phyloP scores from a whole-genome alignment of 2,113 vertebrate species.

The Rattus rattus region DNA sequence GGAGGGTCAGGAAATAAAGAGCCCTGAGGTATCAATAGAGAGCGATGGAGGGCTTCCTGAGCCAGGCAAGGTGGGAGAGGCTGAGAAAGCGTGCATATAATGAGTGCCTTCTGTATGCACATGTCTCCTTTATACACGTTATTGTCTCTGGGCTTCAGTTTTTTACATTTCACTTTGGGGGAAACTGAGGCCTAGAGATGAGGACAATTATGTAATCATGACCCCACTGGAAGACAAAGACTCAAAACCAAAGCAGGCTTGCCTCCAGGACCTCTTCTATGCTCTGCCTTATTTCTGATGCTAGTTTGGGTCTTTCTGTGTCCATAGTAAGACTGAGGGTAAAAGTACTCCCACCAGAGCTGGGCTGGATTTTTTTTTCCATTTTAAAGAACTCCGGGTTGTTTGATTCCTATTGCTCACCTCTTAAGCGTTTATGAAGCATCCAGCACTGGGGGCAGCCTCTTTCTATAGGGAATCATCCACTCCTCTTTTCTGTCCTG shows the following conservation, averaged over 20 bases:
- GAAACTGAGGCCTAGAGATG: not conserved
- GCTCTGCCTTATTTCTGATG: not conserved
- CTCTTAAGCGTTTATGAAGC: not conserved
- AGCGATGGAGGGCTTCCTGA: not conserved
- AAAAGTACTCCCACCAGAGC: not conserved
- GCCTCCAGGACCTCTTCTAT: not conserved
- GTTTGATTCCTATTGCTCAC: not conserved
- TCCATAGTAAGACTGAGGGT: not conserved
- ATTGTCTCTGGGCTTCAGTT: not conserved
- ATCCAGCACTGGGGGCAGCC: not conserved
- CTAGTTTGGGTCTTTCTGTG: not conserved
- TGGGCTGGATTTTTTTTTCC: not conserved
- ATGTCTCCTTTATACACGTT: not conserved
- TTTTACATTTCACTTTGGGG: not conserved
- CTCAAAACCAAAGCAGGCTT: not conserved
- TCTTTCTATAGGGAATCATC: not conserved
- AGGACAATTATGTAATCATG: not conserved
- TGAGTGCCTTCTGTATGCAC: not conserved
- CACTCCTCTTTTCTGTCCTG: not conserved
- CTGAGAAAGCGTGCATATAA: not conserved
- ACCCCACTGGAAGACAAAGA: not conserved
- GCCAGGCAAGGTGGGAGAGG: not conserved
- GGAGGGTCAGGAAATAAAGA: slow-evolving; percentile 1
- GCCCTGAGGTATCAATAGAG: not conserved
- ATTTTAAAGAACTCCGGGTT: not conserved